Base-by-base conservation (phyloP, 2,888 invertebrate genomes). In the Cotesia congregata region DNA sequence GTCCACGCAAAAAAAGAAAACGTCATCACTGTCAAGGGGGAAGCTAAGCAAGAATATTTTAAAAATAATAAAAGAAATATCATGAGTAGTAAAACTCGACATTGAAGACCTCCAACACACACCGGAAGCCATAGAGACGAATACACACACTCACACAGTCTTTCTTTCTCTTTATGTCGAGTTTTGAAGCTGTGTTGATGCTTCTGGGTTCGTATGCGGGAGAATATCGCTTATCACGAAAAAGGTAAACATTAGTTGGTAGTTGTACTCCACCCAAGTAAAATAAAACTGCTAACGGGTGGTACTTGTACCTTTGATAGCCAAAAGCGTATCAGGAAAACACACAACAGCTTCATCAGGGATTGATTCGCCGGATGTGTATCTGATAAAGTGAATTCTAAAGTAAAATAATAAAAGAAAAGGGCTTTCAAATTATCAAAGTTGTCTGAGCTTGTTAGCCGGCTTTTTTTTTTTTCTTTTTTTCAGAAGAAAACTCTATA, bases 1-100 rank as follows among this genome's bases (percentile, higher is more conserved):
- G 67, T 67, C 77, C 70, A 79, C 73, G 75, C 74, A 76, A 79
- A 75, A 78, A 68, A 75, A 67, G 3, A 30, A 30, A 30, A 30
- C 67, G 62, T 41, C 74, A 69, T 79, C 72, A 74, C 77, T 75
- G 75, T 67, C 76, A 74, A 74, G 65, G 67, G 67, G 60, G 72
- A 67, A 70, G 64, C 50, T 74, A 5, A 17, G 59, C 15, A 61
- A 39, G 60, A 60, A 67, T 38, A 39, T 4, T 38, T 5, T 15
- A 61, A 38, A 72, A 61, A 41, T 69, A 68, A 74, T 30, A 15
- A 40, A 50, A 69, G 9, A 60, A 50, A 30, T 67, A 59, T 20
- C 38, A 65, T n/a, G 67, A 73, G 64, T 20, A 40, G 39, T 30
- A 20, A 20, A 65, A 65, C 30, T 65, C 41, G 15, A 41, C 67